Base-by-base conservation (phyloP, 2,888 invertebrate species). In the Colostygia pectinataria region DNA sequence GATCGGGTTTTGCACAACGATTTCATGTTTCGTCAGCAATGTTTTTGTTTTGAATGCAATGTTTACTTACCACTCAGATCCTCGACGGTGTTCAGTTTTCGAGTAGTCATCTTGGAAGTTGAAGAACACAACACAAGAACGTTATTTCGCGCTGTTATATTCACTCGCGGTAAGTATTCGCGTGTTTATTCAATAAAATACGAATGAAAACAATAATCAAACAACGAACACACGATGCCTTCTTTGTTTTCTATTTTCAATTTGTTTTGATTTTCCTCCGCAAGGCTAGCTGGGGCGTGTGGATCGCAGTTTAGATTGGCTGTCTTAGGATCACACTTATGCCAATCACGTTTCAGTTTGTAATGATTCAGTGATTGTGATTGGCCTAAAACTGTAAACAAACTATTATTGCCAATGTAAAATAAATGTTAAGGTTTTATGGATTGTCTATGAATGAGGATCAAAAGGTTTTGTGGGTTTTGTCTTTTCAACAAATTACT, bases 21-120 rank as follows among this genome's bases (percentile, higher is more conserved):
- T 10, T 4, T 12, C 7, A 24, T 24, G 24, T 28, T 28, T 28
- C 20, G 20, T 20, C 20, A 75, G 28, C 53, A 42, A 60, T 69
- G 68, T 68, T 68, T 50, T 71, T 74, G 71, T 70, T 66, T 64
- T 64, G 62, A 62, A 55, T 62, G 59, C 63, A 68, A 72, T 81
- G 77, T 80, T 80, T 83, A 80, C 89, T 89, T 63, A 90, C 90
- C 90, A 68, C 89, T 89, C 40, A 90, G 62, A 72, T 90, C 90
- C 73, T 90, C 90, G 63, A 88, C 76, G 44, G 88, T 90, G 61
- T 89, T 90, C 67, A 90, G 73, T 66, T 90, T 90, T 64, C 83
- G 74, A 50, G 86, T 71, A 59, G 89, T 79, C 90, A 90, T 90
- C 70, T 77, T 80, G 57, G 15, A 10, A 55, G 15, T 42, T 34